These are phyloP conservation scores for Coronaproctus castanopsis DNA, from an alignment of 2,888 invertebrate genomes.

Conservation along the genomic window DNA sequence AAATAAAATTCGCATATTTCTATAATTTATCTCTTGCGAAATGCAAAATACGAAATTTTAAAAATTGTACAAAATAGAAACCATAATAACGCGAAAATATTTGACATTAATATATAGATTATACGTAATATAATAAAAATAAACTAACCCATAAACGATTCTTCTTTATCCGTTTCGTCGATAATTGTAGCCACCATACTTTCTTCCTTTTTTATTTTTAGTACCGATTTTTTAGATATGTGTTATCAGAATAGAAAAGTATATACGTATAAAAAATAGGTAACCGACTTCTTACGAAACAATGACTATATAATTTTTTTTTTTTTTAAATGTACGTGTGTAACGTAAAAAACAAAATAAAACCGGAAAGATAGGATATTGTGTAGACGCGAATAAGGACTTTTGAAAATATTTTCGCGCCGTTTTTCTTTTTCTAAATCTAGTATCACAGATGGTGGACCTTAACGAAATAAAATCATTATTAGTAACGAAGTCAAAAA, in stretches of 20 bases:
- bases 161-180: constrained; percentile 7
- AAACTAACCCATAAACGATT: constrained; percentile 23
- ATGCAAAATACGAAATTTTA: constrained; percentile 18
- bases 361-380: too few relatives aligned
- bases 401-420: too few relatives aligned
- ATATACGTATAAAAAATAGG: constrained; percentile 8
- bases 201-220: too few relatives aligned
- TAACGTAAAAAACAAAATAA: too few relatives aligned
- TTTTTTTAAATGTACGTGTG: too few relatives aligned
- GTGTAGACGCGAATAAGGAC: too few relatives aligned
- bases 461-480: not conserved
- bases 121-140: not conserved
- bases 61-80: too few relatives aligned
- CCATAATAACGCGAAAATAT: too few relatives aligned
- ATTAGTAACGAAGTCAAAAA: not conserved
- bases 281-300: constrained; percentile 8
- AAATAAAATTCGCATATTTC: not conserved
- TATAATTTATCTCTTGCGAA: constrained; percentile 13
- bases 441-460: not conserved
- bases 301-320: constrained; percentile 1
- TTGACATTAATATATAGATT: not conserved
- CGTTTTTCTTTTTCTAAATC: not conserved
- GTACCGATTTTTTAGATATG: constrained; percentile 3
- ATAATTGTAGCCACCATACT: constrained; percentile 11
- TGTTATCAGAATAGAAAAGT: constrained; percentile 1